Evolutionary conservation across 2,113 vertebrate genomes (phyloP), one percentile per base, ranked within the genome.

Genomic region (Heterotilapia buettikoferi): DNA sequence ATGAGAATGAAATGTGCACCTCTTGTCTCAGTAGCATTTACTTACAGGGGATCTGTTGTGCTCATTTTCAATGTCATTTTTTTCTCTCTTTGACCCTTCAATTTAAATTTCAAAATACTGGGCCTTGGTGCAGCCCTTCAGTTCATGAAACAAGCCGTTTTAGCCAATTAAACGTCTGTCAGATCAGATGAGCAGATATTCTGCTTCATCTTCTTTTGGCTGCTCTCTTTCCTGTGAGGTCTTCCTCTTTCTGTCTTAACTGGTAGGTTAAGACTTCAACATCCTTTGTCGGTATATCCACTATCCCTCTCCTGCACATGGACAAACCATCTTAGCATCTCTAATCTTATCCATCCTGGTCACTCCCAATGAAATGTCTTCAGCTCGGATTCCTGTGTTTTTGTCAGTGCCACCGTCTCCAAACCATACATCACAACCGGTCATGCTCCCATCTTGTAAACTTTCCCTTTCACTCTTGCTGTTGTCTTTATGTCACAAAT

Each of bases 81-180:
- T 68, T 4, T 68, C 1, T 59, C 7, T 43, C n/a, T 43, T 43
- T 40, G 38, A 71, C 12, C 1, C n/a, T 26, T 24, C 3, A 24
- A 71, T 24, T 71, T 13, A 43, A 71, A 71, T 40, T 71, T 3
- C 38, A 24, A 43, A 71, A 24, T 71, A 10, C n/a, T 6, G 12
- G 7, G 12, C 2, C 7, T 16, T 43, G n/a, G 0, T 71, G 36
- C 38, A 16, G 12, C 66, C n/a, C 38, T 43, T 71, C 5, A 9
- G 19, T 9, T 68, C 36, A 21, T 40, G 19, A 68, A 68, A 68
- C 1, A 3, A 68, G 33, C 0, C 0, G 1, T 68, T 68, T 68
- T 21, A 68, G 63, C 38, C 3, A 43, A 71, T 14, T 40, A 24
- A 40, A 71, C 3, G 0, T 14, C n/a, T 43, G 11, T 0, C 19